A percentile compares a stretch with the other conserved stretches of the same genome.
phyloP scores from a whole-genome alignment of 1,140 invertebrate genomes.

The Helicoverpa armigera region DNA sequence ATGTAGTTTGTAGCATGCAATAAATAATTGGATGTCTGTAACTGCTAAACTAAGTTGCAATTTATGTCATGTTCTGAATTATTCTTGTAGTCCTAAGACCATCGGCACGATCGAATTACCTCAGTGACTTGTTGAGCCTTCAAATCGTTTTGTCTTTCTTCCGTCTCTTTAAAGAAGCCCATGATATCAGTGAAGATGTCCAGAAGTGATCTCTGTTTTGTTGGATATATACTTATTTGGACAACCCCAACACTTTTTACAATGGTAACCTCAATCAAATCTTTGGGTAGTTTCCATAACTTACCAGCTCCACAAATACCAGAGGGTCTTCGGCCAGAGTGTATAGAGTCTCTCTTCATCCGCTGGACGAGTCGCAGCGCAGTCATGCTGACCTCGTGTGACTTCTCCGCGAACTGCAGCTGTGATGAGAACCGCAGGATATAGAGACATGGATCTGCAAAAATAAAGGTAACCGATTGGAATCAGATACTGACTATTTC shows the following conservation, averaged over 20 bases:
- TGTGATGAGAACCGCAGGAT: conserved; percentile 98
- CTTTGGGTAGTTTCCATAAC: background rate
- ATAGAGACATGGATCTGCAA: conserved; percentile 97
- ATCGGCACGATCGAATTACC: too few relatives aligned
- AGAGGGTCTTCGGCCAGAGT: conserved; percentile 97
- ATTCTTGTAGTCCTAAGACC: background rate
- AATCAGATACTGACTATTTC: too few relatives aligned
- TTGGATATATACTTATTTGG: too few relatives aligned
- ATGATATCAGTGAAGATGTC: background rate
- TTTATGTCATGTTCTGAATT: background rate
- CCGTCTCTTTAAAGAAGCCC: background rate
- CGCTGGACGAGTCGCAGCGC: conserved; percentile 97
- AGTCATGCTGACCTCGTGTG: conserved; percentile 97
- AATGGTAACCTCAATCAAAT: too few relatives aligned
- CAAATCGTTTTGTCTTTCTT: background rate
- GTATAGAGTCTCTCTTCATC: conserved; percentile 99
- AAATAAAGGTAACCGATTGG: background rate
- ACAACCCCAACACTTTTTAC: background rate
- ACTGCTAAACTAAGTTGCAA: too few relatives aligned
- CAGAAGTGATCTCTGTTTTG: too few relatives aligned
- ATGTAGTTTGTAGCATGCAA: too few relatives aligned
- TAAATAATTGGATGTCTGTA: too few relatives aligned
- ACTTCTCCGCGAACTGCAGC: conserved; percentile 96
- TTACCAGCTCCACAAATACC: conserved; percentile 98
- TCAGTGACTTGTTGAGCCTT: too few relatives aligned